Percentiles rank a stretch among this genome's conserved stretches.
phyloP scores from a whole-genome alignment of 2,113 vertebrate species.

The Pristiophorus japonicus region DNA sequence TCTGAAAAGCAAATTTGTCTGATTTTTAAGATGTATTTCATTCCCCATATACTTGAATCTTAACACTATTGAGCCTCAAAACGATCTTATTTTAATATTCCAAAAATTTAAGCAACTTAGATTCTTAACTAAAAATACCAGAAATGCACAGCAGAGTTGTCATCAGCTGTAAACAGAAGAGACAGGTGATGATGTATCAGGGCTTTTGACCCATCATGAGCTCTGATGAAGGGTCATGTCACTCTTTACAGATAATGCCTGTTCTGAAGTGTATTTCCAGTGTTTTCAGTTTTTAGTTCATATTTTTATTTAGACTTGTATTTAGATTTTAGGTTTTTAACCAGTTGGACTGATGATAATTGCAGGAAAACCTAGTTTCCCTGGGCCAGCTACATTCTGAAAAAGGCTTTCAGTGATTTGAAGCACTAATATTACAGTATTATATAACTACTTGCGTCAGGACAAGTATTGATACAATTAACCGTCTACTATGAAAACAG shows the following conservation, averaged over 20 bases:
- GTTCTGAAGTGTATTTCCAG: background rate
- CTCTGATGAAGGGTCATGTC: background rate
- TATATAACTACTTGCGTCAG: background rate
- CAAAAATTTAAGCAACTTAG: background rate
- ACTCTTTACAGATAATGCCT: background rate
- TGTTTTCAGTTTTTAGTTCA: background rate
- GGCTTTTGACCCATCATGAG: background rate
- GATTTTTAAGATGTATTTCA: background rate
- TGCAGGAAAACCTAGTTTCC: background rate
- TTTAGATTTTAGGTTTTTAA: background rate
- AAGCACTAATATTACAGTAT: background rate
- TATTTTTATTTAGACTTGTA: background rate
- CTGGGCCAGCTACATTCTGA: background rate
- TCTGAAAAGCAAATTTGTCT: background rate
- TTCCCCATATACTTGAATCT: background rate
- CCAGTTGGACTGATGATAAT: background rate
- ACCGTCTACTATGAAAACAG: background rate
- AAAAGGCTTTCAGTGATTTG: background rate
- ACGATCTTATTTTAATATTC: background rate
- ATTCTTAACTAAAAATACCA: background rate
- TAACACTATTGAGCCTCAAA: background rate
- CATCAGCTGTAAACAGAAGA: background rate
- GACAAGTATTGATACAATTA: background rate
- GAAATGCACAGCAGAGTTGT: background rate
- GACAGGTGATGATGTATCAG: background rate